phyloP scores from a whole-genome alignment of 2,113 vertebrate species.

The Struthidea cinerea region DNA sequence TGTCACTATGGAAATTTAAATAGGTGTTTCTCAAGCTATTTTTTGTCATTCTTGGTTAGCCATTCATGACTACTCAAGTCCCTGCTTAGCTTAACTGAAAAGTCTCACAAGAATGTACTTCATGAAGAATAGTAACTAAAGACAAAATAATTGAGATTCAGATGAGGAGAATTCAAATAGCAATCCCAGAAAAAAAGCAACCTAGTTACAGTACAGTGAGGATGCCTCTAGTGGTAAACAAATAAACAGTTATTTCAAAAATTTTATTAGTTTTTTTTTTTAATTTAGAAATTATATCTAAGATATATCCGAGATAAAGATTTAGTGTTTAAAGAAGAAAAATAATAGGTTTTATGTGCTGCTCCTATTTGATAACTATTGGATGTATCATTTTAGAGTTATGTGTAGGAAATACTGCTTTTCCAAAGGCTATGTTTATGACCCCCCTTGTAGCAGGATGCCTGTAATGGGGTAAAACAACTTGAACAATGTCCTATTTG shows the following conservation, averaged over 20 bases:
- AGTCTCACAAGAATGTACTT: not conserved
- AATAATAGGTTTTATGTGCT: not conserved
- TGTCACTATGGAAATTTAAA: not conserved
- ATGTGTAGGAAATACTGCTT: not conserved
- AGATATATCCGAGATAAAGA: not conserved
- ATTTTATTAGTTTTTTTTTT: not conserved
- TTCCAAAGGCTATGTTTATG: not conserved
- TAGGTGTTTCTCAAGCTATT: not conserved
- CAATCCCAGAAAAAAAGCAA: not conserved
- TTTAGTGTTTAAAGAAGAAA: not conserved
- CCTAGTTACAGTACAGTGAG: not conserved
- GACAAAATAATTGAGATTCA: not conserved
- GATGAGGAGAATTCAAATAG: not conserved
- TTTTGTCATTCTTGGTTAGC: not conserved
- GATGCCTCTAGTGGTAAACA: not conserved
- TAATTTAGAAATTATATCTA: not conserved
- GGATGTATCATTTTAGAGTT: not conserved
- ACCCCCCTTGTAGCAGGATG: not conserved
- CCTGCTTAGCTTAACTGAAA: not conserved
- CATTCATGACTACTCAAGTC: not conserved
- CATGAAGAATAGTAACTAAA: not conserved
- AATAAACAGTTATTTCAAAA: not conserved
- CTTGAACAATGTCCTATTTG: not conserved
- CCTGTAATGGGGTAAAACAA: not conserved
- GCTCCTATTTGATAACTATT: not conserved